Evolutionary conservation across 2,113 vertebrate species (phyloP).

Genomic region (Sinosuthora webbiana): DNA sequence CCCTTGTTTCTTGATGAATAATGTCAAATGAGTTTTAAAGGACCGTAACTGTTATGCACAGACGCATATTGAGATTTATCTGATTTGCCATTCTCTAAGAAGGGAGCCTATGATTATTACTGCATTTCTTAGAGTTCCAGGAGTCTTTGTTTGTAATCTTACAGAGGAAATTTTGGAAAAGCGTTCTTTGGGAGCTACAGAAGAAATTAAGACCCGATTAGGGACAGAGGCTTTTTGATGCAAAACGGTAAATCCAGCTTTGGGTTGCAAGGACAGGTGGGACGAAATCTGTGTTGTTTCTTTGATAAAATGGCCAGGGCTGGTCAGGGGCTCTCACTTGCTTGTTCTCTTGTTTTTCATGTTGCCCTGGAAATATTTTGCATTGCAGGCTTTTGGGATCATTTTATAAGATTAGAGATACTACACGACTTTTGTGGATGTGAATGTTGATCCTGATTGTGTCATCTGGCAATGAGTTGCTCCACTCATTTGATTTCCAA

Average conservation of each 20-base stretch:
- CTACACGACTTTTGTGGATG: not conserved
- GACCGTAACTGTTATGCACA: not conserved
- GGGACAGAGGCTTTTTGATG: not conserved
- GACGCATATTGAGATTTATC: not conserved
- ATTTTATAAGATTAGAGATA: not conserved
- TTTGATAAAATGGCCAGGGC: not conserved
- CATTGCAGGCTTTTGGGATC: not conserved
- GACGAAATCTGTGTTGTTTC: not conserved
- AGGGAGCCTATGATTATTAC: not conserved
- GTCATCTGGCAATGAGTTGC: not conserved
- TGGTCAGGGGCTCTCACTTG: accelerated
- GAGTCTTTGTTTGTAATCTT: not conserved
- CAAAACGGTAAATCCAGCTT: not conserved
- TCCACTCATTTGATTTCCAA: not conserved
- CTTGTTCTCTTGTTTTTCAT: not conserved
- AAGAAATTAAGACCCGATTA: not conserved
- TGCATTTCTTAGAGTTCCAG: not conserved
- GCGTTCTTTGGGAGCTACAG: not conserved
- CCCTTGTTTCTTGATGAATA: not conserved
- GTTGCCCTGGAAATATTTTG: not conserved
- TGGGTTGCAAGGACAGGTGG: not conserved
- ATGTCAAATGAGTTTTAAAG: not conserved
- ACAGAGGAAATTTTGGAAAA: not conserved
- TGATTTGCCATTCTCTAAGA: not conserved
- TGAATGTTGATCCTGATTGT: not conserved